phyloP scores from a whole-genome alignment of 2,113 vertebrate genomes.

The Tachuris rubrigastra region DNA sequence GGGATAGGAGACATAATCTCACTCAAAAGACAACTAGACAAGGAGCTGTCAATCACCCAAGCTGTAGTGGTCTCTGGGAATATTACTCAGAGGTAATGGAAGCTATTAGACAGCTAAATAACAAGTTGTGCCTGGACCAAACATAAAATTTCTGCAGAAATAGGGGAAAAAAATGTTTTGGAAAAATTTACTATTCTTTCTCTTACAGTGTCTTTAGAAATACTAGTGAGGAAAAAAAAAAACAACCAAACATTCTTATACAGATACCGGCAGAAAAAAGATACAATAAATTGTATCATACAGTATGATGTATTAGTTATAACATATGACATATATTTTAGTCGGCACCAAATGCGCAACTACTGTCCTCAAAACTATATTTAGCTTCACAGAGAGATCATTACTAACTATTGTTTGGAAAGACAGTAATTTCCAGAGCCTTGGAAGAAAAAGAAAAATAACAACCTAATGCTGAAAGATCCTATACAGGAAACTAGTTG shows the following conservation, averaged over 20 bases:
- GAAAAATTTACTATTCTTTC: not conserved
- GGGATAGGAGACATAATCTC: not conserved
- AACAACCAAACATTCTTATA: not conserved
- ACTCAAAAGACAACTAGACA: not conserved
- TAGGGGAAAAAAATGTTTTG: fast-evolving
- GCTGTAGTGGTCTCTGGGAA: not conserved
- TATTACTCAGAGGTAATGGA: not conserved
- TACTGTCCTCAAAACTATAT: not conserved
- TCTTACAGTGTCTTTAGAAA: not conserved
- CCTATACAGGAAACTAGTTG: not conserved
- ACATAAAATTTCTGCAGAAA: not conserved
- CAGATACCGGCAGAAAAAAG: not conserved
- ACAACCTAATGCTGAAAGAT: not conserved
- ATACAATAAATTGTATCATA: not conserved
- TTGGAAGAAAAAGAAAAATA: not conserved
- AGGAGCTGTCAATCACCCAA: not conserved
- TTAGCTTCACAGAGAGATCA: not conserved
- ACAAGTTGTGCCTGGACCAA: not conserved
- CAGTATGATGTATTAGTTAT: not conserved
- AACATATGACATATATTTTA: not conserved
- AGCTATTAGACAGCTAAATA: not conserved
- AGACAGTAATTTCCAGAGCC: not conserved
- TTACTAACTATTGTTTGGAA: not conserved
- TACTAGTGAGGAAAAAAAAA: not conserved
- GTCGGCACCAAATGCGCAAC: not conserved